A percentile compares a stretch with the other conserved stretches of the same genome.
Evolutionary conservation across 1,140 invertebrate species (phyloP).

Genomic region (Aphaenogaster ashmeadi): DNA sequence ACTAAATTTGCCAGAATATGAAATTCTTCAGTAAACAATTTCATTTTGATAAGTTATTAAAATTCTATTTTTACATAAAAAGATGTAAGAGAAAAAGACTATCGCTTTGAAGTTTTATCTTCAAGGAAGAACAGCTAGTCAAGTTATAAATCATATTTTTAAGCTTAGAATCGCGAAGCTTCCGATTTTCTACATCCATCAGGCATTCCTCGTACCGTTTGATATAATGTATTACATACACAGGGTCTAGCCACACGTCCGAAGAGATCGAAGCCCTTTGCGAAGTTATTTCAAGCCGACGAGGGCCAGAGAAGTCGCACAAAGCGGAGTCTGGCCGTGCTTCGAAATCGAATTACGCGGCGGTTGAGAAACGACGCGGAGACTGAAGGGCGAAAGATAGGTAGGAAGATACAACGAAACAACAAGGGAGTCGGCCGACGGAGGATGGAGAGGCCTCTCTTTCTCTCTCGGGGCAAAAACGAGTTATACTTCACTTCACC

Average conservation of each 20-base stretch:
- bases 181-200: not conserved
- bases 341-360: conserved; percentile 62
- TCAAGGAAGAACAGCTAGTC: not conserved
- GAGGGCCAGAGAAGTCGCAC: conserved; percentile 43
- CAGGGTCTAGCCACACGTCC: not conserved
- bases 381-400: conserved; percentile 34
- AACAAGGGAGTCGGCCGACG: conserved; percentile 29
- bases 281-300: conserved; percentile 59
- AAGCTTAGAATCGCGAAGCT: not conserved
- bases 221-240: conserved; percentile 24
- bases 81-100: not conserved
- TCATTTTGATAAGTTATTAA: not conserved
- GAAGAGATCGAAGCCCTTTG: conserved; percentile 52
- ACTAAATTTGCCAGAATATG: not conserved
- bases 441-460: not conserved
- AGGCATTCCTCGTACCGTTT: not conserved
- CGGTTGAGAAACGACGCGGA: conserved; percentile 52
- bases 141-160: conserved; percentile 38
- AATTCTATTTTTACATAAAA: not conserved
- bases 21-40: not conserved
- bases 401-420: conserved; percentile 42
- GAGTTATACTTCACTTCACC: conserved; percentile 63
- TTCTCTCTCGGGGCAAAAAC: conserved; percentile 52
- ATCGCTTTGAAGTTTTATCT: not conserved
- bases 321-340: conserved; percentile 51